Conservation (phyloP, 2,888 invertebrate species). For the Oasisia sp. region DNA sequence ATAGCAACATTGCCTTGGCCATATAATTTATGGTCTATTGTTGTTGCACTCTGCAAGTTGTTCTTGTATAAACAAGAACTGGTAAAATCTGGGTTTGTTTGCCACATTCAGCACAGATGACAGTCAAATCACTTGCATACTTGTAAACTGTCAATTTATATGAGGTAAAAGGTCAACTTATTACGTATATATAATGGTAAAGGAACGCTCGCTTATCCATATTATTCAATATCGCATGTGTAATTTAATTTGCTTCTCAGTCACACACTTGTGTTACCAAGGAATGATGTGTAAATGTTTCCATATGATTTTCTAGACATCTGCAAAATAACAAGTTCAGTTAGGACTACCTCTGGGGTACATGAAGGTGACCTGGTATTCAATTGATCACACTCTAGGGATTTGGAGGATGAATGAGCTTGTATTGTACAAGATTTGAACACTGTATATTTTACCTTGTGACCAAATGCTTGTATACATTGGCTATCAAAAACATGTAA, state of each 20-base stretch:
- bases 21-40: background rate
- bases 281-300: background rate
- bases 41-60: background rate
- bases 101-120: background rate
- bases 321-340: background rate
- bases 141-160: background rate
- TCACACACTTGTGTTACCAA: background rate
- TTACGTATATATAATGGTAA: background rate
- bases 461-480: conserved; percentile 7
- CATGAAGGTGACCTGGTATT: background rate
- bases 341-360: too few species aligned
- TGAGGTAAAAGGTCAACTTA: background rate
- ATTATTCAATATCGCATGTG: background rate
- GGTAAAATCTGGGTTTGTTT: background rate
- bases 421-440: background rate
- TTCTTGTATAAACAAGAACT: background rate
- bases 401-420: background rate
- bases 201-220: background rate
- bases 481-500: background rate
- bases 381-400: background rate
- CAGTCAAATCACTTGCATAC: background rate
- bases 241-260: background rate
- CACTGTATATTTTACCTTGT: background rate
- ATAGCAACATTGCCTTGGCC: background rate
- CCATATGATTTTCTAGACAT: background rate